Evolutionary conservation across 2,888 invertebrate genomes (phyloP).

Genomic region (Ectemnius cavifrons): DNA sequence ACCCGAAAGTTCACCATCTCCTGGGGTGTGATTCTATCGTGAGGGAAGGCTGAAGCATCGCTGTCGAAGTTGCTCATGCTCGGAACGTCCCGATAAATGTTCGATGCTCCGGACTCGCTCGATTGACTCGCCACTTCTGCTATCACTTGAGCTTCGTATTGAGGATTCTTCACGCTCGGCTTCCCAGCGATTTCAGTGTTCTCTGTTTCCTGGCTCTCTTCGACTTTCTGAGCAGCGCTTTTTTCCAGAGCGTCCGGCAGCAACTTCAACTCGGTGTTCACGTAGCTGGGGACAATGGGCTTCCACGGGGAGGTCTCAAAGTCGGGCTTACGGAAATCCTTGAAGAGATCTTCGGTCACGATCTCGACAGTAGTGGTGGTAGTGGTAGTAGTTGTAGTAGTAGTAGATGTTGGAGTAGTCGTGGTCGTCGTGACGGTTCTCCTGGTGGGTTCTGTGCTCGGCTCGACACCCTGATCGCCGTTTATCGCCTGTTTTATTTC

Average conservation of each 20-base stretch:
- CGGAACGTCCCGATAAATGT: conserved; percentile 35
- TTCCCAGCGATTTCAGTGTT: neutral
- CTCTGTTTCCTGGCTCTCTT: neutral
- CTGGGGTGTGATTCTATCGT: conserved; percentile 69
- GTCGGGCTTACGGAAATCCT: conserved; percentile 70
- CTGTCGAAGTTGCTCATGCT: conserved; percentile 63
- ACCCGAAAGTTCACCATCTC: conserved; percentile 69
- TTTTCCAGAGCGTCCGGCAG: conserved; percentile 5
- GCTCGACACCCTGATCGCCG: conserved; percentile 7
- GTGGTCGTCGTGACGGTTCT: conserved; percentile 2
- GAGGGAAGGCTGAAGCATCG: conserved; percentile 68
- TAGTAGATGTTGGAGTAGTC: neutral
- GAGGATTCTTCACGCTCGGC: neutral
- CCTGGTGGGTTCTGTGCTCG: neutral
- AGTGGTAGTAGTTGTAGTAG: neutral
- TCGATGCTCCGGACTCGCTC: conserved; percentile 33
- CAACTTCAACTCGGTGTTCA: conserved; percentile 64
- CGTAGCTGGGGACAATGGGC: conserved; percentile 72
- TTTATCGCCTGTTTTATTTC: conserved; percentile 11
- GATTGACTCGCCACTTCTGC: neutral
- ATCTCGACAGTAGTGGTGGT: conserved; percentile 17
- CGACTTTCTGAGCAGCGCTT: conserved; percentile 4
- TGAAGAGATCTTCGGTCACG: conserved; percentile 51
- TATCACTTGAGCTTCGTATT: neutral
- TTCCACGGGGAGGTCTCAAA: conserved; percentile 76